Conservation (phyloP, 2,113 vertebrate species). For the Sinocyclocheilus anshuiensis region DNA sequence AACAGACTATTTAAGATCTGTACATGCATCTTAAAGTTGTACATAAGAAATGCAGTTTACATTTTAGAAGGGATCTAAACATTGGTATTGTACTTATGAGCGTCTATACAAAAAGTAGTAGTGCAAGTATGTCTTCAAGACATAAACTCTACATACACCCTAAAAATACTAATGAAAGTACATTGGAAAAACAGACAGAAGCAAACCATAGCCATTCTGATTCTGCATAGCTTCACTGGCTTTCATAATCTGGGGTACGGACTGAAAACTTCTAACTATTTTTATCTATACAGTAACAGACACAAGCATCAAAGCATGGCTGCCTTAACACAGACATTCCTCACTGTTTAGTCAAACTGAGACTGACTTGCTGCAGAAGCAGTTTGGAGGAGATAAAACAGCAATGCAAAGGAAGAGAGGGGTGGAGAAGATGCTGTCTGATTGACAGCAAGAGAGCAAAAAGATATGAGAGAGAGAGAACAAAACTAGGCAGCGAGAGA, state of each 20-base stretch:
- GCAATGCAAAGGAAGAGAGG: constrained; percentile 30
- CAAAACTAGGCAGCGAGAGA: neutral
- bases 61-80: neutral
- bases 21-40: neutral
- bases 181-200: neutral
- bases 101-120: neutral
- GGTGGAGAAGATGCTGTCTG: constrained; percentile 18
- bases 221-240: neutral
- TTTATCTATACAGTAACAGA: constrained; percentile 42
- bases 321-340: constrained; percentile 5
- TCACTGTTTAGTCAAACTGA: constrained; percentile 10
- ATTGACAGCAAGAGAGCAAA: constrained; percentile 23
- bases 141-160: neutral
- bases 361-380: constrained; percentile 28
- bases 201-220: neutral
- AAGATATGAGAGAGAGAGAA: constrained; percentile 5
- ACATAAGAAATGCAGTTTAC: neutral
- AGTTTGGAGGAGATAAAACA: constrained; percentile 35
- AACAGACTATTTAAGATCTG: neutral
- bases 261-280: constrained; percentile 1
- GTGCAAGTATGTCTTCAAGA: neutral
- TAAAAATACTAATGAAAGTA: neutral
- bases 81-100: neutral
- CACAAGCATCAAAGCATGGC: constrained; percentile 5
- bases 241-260: neutral